These are phyloP conservation scores for Upupa epops DNA, from an alignment of 2,113 vertebrate genomes.

Conservation along the genomic window DNA sequence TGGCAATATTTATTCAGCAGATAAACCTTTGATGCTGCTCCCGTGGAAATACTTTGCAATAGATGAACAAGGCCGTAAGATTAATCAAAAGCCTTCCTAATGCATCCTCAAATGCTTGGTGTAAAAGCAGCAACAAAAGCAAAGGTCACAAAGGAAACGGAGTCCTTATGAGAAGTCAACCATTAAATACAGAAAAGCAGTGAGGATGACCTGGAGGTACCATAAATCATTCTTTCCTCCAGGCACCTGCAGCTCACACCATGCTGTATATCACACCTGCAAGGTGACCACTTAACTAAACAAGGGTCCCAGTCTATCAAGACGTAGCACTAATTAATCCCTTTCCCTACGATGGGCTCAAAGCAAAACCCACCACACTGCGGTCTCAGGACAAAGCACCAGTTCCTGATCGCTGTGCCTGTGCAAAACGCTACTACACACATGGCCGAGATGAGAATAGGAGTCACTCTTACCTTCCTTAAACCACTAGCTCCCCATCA, in stretches of 20 bases:
- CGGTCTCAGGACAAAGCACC: background rate
- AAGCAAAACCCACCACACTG: background rate
- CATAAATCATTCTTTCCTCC: background rate
- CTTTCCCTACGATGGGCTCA: background rate
- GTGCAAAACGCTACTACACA: fast-evolving
- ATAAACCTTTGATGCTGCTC: background rate
- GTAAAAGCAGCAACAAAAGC: background rate
- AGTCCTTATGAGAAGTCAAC: background rate
- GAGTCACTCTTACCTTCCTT: background rate
- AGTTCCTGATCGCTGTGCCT: fast-evolving
- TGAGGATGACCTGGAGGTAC: background rate
- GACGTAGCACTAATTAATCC: background rate
- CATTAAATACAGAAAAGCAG: background rate
- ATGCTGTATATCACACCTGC: background rate
- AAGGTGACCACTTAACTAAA: background rate
- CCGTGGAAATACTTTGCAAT: slow-evolving; percentile 2
- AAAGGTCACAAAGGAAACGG: slow-evolving; percentile 8
- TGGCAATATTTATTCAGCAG: slow-evolving; percentile 2
- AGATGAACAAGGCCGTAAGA: background rate
- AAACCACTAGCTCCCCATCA: background rate
- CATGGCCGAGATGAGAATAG: fast-evolving
- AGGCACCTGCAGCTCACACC: background rate
- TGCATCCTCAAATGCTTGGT: background rate
- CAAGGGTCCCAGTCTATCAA: background rate
- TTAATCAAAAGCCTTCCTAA: slow-evolving; percentile 16